A percentile compares a stretch with the other conserved stretches of the same genome.
Evolutionary conservation across 2,888 invertebrate species (phyloP).

Genomic region (Drosophila bunnanda): DNA sequence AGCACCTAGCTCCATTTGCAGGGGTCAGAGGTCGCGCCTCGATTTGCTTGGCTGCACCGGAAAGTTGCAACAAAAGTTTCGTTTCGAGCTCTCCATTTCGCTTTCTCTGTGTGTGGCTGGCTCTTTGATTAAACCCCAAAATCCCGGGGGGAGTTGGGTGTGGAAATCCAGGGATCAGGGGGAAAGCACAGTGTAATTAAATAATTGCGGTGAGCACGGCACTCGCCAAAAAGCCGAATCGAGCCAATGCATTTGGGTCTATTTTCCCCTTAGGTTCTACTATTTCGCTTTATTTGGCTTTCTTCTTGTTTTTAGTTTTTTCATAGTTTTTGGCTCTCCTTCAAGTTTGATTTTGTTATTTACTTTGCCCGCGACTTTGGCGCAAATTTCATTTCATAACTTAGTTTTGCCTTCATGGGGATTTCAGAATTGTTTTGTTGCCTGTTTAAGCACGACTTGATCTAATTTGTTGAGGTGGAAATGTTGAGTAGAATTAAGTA

Average conservation of each 20-base stretch:
- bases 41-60: slow-evolving; percentile 63
- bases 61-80: slow-evolving; percentile 72
- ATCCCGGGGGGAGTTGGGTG: slow-evolving; percentile 24
- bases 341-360: slow-evolving; percentile 44
- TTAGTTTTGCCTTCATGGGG: slow-evolving; percentile 39
- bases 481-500: slow-evolving; percentile 23
- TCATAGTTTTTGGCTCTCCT: slow-evolving; percentile 33
- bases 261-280: slow-evolving; percentile 14
- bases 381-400: slow-evolving; percentile 71
- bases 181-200: slow-evolving; percentile 64
- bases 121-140: slow-evolving; percentile 69
- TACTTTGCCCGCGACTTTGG: slow-evolving; percentile 48
- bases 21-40: slow-evolving; percentile 51
- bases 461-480: slow-evolving; percentile 48
- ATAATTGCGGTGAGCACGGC: slow-evolving; percentile 68
- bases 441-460: slow-evolving; percentile 15
- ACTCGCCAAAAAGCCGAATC: slow-evolving; percentile 62
- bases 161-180: neutral
- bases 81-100: slow-evolving; percentile 16
- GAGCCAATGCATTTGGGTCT: slow-evolving; percentile 69
- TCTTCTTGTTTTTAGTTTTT: neutral
- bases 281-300: slow-evolving; percentile 21
- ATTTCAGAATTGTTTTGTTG: slow-evolving; percentile 22
- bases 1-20: slow-evolving; percentile 1
- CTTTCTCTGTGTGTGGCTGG: slow-evolving; percentile 49